Evolutionary conservation across 1,140 invertebrate species (phyloP).

Genomic region (Drosophila baimaii): DNA sequence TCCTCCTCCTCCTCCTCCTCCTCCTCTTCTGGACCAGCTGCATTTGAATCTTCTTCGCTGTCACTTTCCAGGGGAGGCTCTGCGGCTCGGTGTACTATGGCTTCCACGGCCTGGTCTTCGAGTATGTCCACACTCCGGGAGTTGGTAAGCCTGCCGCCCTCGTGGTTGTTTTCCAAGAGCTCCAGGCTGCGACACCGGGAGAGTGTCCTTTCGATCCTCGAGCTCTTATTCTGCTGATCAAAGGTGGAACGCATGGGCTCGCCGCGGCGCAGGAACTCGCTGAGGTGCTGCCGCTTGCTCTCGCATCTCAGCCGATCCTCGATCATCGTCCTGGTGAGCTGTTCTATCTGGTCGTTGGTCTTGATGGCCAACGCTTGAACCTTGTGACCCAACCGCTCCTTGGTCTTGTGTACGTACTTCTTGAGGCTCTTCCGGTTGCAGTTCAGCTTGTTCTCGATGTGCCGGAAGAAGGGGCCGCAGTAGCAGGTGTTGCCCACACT

Average conservation of each 20-base stretch:
- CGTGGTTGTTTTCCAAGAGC: constrained; percentile 85
- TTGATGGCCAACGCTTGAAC: constrained; percentile 92
- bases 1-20: constrained; percentile 8
- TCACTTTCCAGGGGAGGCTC: constrained; percentile 51
- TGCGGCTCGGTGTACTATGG: constrained; percentile 64
- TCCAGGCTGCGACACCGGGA: constrained; percentile 88
- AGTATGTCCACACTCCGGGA: constrained; percentile 71
- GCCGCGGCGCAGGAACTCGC: constrained; percentile 85
- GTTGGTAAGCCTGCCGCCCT: constrained; percentile 83
- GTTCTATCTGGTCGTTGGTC: constrained; percentile 91
- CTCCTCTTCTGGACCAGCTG: constrained; percentile 6
- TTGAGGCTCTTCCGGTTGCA: constrained; percentile 94
- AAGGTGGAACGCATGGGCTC: constrained; percentile 64
- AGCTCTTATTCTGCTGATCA: constrained; percentile 86
- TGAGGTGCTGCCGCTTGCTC: constrained; percentile 88
- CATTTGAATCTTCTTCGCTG: constrained; percentile 49
- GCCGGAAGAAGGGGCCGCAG: constrained; percentile 91
- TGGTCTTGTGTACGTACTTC: constrained; percentile 92
- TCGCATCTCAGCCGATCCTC: constrained; percentile 88
- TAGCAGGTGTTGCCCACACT: constrained; percentile 93
- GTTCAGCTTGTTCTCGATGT: constrained; percentile 94
- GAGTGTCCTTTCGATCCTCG: constrained; percentile 86
- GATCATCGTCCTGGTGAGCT: constrained; percentile 87
- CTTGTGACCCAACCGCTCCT: constrained; percentile 93
- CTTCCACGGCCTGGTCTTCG: constrained; percentile 54